phyloP scores from a whole-genome alignment of 2,797 vertebrate species.

The Falco novaeseelandiae region DNA sequence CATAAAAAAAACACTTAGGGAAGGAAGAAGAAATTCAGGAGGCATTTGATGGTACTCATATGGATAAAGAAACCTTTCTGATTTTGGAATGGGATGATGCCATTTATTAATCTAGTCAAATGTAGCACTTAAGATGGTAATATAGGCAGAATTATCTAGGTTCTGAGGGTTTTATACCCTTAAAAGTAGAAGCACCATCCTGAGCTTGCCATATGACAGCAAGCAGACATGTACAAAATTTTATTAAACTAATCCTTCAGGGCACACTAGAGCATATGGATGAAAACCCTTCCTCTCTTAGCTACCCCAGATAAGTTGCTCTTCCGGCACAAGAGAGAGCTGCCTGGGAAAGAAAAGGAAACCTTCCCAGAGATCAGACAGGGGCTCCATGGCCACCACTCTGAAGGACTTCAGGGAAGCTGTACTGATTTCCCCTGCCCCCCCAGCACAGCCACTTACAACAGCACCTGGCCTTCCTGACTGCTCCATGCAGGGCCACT shows the following conservation, averaged over 20 bases:
- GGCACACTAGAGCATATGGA: background rate
- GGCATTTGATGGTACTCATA: background rate
- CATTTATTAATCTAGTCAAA: background rate
- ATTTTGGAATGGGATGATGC: background rate
- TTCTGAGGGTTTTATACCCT: background rate
- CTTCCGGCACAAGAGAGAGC: background rate
- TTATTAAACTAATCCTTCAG: background rate
- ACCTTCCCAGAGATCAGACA: rapidly evolving
- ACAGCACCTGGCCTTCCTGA: background rate
- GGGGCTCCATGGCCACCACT: background rate
- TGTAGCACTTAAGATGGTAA: background rate
- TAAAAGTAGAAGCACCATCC: background rate
- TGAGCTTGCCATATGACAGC: background rate
- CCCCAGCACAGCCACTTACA: background rate
- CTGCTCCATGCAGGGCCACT: background rate
- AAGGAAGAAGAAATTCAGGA: background rate
- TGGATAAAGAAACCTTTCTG: background rate
- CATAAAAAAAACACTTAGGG: background rate
- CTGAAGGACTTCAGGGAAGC: background rate
- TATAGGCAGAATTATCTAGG: background rate
- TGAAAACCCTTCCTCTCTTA: background rate
- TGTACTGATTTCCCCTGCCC: background rate
- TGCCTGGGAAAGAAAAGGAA: background rate
- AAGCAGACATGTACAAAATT: background rate
- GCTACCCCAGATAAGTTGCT: background rate